phyloP scores from a whole-genome alignment of 2,797 vertebrate genomes.

The Mormyrus hasselquistii region DNA sequence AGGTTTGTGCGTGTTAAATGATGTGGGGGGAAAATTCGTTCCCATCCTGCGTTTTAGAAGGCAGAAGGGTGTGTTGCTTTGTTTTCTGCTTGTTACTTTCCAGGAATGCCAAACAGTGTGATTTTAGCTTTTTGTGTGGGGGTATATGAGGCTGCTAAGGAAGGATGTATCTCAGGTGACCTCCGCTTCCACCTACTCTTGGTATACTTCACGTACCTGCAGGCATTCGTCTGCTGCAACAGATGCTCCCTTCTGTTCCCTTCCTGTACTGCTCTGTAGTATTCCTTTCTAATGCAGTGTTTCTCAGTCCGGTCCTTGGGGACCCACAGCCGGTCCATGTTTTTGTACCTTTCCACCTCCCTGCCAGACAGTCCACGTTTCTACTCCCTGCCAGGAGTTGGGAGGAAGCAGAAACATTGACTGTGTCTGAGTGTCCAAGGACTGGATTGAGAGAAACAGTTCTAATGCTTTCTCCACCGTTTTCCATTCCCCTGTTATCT shows the following conservation, averaged over 20 bases:
- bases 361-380: background rate
- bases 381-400: background rate
- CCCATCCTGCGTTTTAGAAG: background rate
- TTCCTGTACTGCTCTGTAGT: background rate
- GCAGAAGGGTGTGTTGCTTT: background rate
- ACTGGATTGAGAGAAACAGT: background rate
- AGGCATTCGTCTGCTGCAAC: background rate
- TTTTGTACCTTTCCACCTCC: background rate
- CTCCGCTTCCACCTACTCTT: background rate
- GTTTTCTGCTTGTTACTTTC: background rate
- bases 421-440: background rate
- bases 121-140: background rate
- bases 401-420: background rate
- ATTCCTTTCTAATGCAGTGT: background rate
- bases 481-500: background rate
- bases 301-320: background rate
- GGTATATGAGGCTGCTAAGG: background rate
- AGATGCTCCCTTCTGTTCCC: background rate
- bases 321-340: background rate
- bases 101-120: background rate
- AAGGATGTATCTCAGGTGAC: background rate
- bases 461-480: background rate
- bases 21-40: background rate
- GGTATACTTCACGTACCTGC: background rate
- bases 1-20: background rate